Conservation (phyloP, 2,888 invertebrate genomes). For the Shargacucullia verbasci region DNA sequence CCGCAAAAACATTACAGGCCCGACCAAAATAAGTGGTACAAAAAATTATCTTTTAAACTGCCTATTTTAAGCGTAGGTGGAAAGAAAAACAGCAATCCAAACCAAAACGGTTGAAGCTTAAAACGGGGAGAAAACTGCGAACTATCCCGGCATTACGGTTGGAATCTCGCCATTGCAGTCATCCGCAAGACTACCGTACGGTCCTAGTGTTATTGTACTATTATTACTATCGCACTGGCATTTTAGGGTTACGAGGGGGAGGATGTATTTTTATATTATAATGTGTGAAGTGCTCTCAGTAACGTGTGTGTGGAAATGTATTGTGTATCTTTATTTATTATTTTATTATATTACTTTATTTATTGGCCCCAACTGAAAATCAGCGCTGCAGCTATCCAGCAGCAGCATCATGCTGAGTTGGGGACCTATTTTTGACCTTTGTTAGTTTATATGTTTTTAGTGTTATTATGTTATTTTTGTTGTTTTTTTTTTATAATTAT, state of each 20-base stretch:
- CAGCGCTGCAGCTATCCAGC: too few species aligned
- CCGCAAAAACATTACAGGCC: constrained; percentile 1
- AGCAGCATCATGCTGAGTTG: too few species aligned
- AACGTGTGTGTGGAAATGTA: constrained; percentile 23
- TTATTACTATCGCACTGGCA: constrained; percentile 44
- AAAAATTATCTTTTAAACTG: constrained; percentile 21
- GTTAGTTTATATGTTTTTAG: too few species aligned
- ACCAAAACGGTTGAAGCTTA: constrained; percentile 31
- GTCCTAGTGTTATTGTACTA: constrained; percentile 47
- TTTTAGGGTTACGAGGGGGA: constrained; percentile 41
- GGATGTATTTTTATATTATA: constrained; percentile 48
- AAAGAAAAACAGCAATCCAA: constrained; percentile 32
- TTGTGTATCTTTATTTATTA: constrained; percentile 23
- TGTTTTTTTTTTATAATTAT: too few species aligned
- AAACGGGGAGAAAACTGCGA: constrained; percentile 47
- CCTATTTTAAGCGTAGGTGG: constrained; percentile 38
- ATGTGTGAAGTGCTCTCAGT: constrained; percentile 26
- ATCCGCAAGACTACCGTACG: constrained; percentile 41
- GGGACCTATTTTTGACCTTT: too few species aligned
- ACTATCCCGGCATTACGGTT: constrained; percentile 49
- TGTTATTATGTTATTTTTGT: too few species aligned
- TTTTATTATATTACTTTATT: too few species aligned
- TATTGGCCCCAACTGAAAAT: too few species aligned
- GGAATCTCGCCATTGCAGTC: constrained; percentile 54
- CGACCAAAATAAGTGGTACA: constrained; percentile 16